Evolutionary conservation across 2,888 invertebrate species (phyloP), one percentile per base, ranked within the genome.

Genomic region (Pseudococcus viburni): DNA sequence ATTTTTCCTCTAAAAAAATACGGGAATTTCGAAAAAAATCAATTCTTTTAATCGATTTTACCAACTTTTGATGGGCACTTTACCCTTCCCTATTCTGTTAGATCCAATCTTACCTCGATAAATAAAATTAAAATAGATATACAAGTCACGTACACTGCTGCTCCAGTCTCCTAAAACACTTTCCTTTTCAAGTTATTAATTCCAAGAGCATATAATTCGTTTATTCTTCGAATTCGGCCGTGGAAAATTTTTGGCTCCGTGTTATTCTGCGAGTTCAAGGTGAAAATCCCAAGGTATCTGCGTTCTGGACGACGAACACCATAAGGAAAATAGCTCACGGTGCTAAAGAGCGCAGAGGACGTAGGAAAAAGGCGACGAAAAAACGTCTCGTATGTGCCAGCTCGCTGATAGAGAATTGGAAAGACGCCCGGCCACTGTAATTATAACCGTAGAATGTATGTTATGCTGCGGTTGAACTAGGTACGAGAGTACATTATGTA

Each of bases 381-480:
- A 33, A 26, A 73, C 26, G 68, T 73, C 68, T 73, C 68, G 26
- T 73, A 33, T 33, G 68, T 73, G 68, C 68, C 68, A 73, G 68
- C 12, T 33, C 26, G 3, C 12, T 5, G 22, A 73, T 73, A 5
- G 26, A 73, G 68, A 73, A 73, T 73, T 73, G 68, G 68, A 73
- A 73, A 33, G 26, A 5, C 68, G 68, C 68, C 68, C 68, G 12
- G 33, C 26, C 6, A 33, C 6, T 33, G 68, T 73, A 73, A 73
- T 73, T 73, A 73, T 73, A 12, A 73, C 68, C 68, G 12, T 33
- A 73, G 68, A 73, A 33, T 26, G 68, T 73, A 73, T 73, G 68
- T 64, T 19, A 15, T 11, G 68, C 3, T 73, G 33, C 26, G 26
- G 68, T 73, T 33, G 12, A 73, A 26, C 19, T 59, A 73, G 68